Evolutionary conservation across 2,888 invertebrate species (phyloP), one percentile per base, ranked within the genome.

Genomic region (Antitype chi): DNA sequence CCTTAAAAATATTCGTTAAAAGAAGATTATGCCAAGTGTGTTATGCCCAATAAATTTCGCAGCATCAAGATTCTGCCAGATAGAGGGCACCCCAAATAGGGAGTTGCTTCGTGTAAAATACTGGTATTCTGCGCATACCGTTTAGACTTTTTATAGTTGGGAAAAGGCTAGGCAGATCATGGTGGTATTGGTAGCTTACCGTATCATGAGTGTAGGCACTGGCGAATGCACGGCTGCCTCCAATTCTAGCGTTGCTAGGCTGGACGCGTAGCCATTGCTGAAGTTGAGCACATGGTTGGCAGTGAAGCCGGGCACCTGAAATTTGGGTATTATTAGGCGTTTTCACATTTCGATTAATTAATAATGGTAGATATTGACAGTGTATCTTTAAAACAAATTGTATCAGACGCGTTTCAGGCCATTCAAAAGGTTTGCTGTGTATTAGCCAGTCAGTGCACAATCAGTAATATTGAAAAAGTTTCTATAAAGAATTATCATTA

Each of bases 241-340:
- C 78, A 97, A 89, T 89, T 97, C 97, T 76, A 97, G 91, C 9
- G 97, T 97, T 28, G 97, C 97, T 82, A 96, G 91, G 76, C 97
- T 97, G n/a, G 97, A 97, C 63, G 97, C 97, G 90, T 97, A 96
- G 70, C 97, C 97, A 80, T 97, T 97, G 85, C 96, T 96, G 87
- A 97, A 97, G 89, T 97, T 97, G 69, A 96, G 93, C 73, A 97
- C 95, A 87, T 97, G 97, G 88, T 97, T 97, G 6, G 97, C 97
- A 32, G 97, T 97, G 81, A 97, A 97, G 8, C 97, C 97, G 17
- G 97, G 97, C 20, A 97, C 97, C 97, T 97, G 94, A 53, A 90
- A 69, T 38, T 57, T 90, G 75, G 68, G 57, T 62, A 43, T 52
- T 55, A 15, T 68, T n/a, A 53, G 17, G 11, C 1, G 17, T 32